Evolutionary conservation across 2,113 vertebrate genomes (phyloP), one percentile per base, ranked within the genome.

Genomic region (Boulengeromyrus knoepffleri): DNA sequence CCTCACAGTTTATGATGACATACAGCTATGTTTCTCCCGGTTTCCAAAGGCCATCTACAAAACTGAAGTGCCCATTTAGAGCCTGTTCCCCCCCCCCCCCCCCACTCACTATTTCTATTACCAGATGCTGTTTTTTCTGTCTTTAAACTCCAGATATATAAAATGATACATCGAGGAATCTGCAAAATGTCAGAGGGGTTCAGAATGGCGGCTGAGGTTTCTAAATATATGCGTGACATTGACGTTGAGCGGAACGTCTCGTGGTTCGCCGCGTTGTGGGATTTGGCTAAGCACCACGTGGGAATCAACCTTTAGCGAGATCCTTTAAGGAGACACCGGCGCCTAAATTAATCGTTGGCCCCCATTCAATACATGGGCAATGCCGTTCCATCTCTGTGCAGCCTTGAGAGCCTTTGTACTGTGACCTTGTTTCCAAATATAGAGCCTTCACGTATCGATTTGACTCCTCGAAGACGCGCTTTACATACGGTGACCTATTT

Each of bases 351-450:
- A 95, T 92, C 91, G 83, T 84, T 27, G 89, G 87, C 89, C 90
- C 77, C 47, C 88, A 88, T 66, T 66, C 89, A 86, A 31, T 85
- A 89, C 93, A 90, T 77, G 88, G 83, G 83, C 91, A 91, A 94
- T 94, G 94, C 92, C 92, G 91, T 91, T 90, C 91, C 89, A 90
- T 93, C 91, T 91, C 92, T 86, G 84, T 90, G 70, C 80, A 47
- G 89, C 92, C 91, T 93, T 84, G 85, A 90, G 92, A 93, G 93
- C 85, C 93, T 95, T 94, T 94, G 94, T 93, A 94, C 93, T 56
- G 39, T 91, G 94, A 95, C 95, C 96, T 94, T 96, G 94, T 96
- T 95, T 93, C 95, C 94, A 94, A 93, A 95, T 95, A 95, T 96
- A 96, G 93, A 91, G 88, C 24, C 88, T 92, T 91, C 91, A 88